Evolutionary conservation across 2,797 vertebrate genomes (phyloP), one percentile per base, ranked within the genome.

Genomic region (Gymnothorax javanicus): DNA sequence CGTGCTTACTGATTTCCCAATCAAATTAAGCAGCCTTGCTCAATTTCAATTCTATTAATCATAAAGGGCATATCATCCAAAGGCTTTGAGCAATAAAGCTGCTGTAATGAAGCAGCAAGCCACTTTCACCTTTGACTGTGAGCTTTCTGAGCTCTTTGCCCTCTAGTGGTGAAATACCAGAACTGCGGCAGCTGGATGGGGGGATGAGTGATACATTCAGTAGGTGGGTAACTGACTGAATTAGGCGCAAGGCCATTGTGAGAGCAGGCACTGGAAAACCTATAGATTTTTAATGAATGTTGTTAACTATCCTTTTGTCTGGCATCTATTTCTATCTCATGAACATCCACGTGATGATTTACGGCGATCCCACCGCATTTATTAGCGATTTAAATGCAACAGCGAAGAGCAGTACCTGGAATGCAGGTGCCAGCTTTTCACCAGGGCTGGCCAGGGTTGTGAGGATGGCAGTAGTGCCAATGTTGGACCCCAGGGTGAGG

Each of bases 401-500:
- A 23, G 43, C 6, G 12, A 7, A 9, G 13, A 52, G 7, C 12
- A 12, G 23, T 89, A 96, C 96, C 94, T 96, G 95, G 87, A 96
- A 92, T 7, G 96, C 93, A 15, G 94, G 93, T 15, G 93, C 87
- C 62, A 96, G 91, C 83, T 94, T 96, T 87, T 96, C 94, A 69
- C 94, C 94, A 2, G 95, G 95, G 88, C 96, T 96, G 83, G 96
- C 96, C 87, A 96, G 89, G 8, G 96, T 95, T 20, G 96, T 95
- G 64, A 97, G 92, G 67, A 96, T 90, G 33, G 96, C 96, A 0
- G 96, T 97, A 86, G 96, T 97, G 67, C 96, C 96, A 11, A 96
- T 95, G 92, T 97, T 96, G 90, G 96, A 95, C 43, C 96, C 96
- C 2, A 96, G 88, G 4, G 95, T 97, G 88, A 97, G 92, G 33